Evolutionary conservation across 2,888 invertebrate species (phyloP).

Genomic region (Trachelus tabidus): DNA sequence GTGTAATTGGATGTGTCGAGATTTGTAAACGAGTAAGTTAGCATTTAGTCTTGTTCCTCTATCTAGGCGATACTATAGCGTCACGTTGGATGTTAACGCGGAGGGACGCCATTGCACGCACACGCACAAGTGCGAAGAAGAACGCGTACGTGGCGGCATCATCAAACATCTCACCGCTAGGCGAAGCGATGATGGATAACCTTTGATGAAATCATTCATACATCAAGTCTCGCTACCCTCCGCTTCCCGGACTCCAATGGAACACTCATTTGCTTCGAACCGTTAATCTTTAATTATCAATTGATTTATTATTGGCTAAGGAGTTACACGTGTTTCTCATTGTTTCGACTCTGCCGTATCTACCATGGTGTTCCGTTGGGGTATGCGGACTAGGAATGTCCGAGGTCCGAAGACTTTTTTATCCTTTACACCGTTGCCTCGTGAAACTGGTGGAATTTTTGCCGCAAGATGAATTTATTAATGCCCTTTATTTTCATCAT

Average conservation of each 20-base stretch:
- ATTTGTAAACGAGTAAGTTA: constrained; percentile 26
- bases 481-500: too few relatives aligned
- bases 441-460: too few relatives aligned
- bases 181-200: constrained; percentile 60
- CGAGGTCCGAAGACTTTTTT: not conserved
- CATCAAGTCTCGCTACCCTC: constrained; percentile 40
- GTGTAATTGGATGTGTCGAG: constrained; percentile 55
- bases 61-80: not conserved
- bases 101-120: too few relatives aligned
- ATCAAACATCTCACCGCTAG: constrained; percentile 56
- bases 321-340: constrained; percentile 39
- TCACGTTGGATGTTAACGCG: too few relatives aligned
- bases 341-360: not conserved
- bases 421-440: not conserved
- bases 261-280: constrained; percentile 42
- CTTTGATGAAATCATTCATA: constrained; percentile 62
- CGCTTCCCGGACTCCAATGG: not conserved
- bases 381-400: too few relatives aligned
- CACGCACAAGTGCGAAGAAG: not conserved
- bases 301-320: constrained; percentile 57
- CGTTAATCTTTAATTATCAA: constrained; percentile 62
- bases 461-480: too few relatives aligned
- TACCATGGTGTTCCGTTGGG: too few relatives aligned
- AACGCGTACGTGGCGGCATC: constrained; percentile 43
- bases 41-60: constrained; percentile 32